Base-by-base conservation (phyloP, 2,113 vertebrate species). In the Saccopteryx bilineata region DNA sequence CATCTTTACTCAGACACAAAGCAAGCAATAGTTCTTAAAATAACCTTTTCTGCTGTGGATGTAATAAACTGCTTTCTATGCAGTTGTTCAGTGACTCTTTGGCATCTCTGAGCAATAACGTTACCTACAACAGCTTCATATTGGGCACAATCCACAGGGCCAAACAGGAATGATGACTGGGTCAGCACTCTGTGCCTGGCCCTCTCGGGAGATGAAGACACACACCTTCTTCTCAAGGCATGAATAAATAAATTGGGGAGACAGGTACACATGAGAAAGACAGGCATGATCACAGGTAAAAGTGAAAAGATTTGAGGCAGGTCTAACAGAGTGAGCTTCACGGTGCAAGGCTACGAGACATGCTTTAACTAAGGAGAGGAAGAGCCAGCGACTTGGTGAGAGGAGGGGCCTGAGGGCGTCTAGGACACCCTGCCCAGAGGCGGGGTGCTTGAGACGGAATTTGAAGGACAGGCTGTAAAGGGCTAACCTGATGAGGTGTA, bases 1-100 rank as follows among this genome's bases (percentile, higher is more conserved):
- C 31, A 21, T 88, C 86, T 95, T 96, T 79, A 80, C 54, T 13
- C 61, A 95, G 84, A 76, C 19, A 71, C 23, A 95, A 95, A 94
- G 87, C 50, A 94, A 87, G 14, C n/a, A 84, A 5, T 46, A 23
- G 13, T 89, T 94, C 82, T 95, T 89, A 86, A 90, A 95, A 95
- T 90, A 86, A 31, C n/a, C 54, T 66, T 84, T 68, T 87, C 24
- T 60, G 19, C 81, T 72, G 3, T 95, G 56, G 19, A 8, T 63
- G 21, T 23, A 76, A 46, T 82, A 84, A 79, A 83, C 52, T 69
- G 39, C 4, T 69, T 3, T 46, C 18, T 56, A 23, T 56, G 13
- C 21, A 46, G 95, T 79, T 85, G 23, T 93, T 76, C 24, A 19
- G 12, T 71, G 69, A 46, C 26, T 81, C 13, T 87, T 58, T 5